Evolutionary conservation across 2,797 vertebrate species (phyloP), one percentile per base, ranked within the genome.

Genomic region (Acrocephalus scirpaceus): DNA sequence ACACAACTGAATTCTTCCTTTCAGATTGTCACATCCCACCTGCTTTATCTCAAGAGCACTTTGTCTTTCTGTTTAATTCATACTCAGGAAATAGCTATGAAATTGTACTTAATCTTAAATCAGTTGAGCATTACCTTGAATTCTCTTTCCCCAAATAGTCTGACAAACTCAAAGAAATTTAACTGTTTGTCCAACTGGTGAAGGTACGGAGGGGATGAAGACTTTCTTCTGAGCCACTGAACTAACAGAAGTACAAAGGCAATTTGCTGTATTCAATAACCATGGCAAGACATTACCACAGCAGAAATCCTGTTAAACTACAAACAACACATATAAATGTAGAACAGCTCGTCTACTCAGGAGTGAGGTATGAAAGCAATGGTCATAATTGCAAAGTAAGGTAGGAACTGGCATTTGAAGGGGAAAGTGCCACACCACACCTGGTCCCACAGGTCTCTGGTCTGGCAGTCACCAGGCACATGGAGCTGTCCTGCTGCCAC

Each of bases 381-480:
- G 5, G 14, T 50, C 16, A n/a, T 27, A 57, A 16, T 2, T 65
- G 25, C n/a, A 30, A 62, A 70, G 21, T 15, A 23, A 36, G n/a
- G 30, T 1, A 16, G 7, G 15, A 48, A 26, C 4, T 27, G 36
- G 30, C 11, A 13, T 57, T 67, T 54, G 70, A 50, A 86, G 42
- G 40, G 32, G 34, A 40, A 67, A 34, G 5, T 7, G 6, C 19
- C 19, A 15, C 48, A 7, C 5, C 48, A 15, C 15, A 1, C 5
- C 17, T 3, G 22, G 10, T 14, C 6, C 0, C 0, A 3, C 44
- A 47, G 81, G 40, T 14, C 8, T 19, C 45, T 4, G 1, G 10
- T 26, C 38, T 1, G 0, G 47, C n/a, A 26, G n/a, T 5, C 30
- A 6, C 19, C 0, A 0, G 21, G 11, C 16, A 16, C 57, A 69